Evolutionary conservation across 1,140 invertebrate species (phyloP), one percentile per base, ranked within the genome.

Genomic region (Fopius arisanus): DNA sequence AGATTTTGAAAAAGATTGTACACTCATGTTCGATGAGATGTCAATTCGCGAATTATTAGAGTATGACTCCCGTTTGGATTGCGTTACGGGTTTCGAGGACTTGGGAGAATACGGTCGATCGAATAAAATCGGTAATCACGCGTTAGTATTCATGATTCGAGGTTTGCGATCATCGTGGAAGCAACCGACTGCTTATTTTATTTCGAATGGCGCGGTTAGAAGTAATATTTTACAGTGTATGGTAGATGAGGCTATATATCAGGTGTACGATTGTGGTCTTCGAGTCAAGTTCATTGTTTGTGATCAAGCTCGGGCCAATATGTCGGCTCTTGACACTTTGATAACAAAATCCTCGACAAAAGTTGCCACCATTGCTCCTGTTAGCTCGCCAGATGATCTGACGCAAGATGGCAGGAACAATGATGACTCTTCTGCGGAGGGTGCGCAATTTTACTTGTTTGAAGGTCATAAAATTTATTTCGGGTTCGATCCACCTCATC

Each of bases 1-100:
- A 4, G 33, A 40, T 23, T n/a, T 54, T 23, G 70, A 81, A 69
- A 75, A 68, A 62, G 41, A 79, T 31, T 78, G 75, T 43, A 70
- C 77, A 33, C 63, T 82, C 21, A 78, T 81, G 67, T 77, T 76
- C 71, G 79, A 82, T 72, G 78, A 82, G 72, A 78, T 80, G 70
- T 54, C 70, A 19, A 76, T 82, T 12, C 77, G 76, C 54, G 33
- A 33, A 68, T 40, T 40, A 19, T 33, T 80, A 10, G 70, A 79
- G 21, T 81, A 79, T 40, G 75, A 78, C 43, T 26, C 33, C 28
- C 75, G 77, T 40, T 37, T 68, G 23, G 80, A 81, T 72, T 69
- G 69, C 16, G 74, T 81, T 40, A 73, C 72, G 67, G 79, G 78
- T 16, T 80, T 74, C 73, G 31, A 76, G 51, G 79, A 81, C 33